Conservation (phyloP, 2,113 vertebrate species). For the Phaetusa simplex region DNA sequence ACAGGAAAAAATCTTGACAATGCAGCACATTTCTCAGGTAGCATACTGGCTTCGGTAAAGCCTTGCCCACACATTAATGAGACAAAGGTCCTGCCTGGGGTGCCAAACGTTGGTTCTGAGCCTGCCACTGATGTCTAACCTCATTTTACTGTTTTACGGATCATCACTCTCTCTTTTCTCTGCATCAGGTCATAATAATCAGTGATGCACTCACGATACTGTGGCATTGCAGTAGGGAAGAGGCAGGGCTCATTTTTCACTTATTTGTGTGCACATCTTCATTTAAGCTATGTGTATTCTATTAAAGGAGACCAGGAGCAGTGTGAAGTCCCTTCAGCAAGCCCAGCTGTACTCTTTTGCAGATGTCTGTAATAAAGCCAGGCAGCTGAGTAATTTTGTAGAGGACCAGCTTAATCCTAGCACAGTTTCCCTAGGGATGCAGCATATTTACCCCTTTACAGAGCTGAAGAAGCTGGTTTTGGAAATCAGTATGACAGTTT, state of each 20-base stretch:
- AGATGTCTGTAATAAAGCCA: neutral
- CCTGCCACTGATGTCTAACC: neutral
- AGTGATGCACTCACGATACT: neutral
- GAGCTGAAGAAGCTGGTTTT: neutral
- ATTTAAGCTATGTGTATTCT: neutral
- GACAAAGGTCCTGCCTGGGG: rapidly evolving
- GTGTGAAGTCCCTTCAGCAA: neutral
- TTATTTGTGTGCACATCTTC: neutral
- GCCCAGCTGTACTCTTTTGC: neutral
- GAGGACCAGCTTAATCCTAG: neutral
- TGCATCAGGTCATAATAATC: neutral
- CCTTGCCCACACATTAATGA: neutral
- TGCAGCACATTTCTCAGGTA: neutral
- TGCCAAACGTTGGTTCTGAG: neutral
- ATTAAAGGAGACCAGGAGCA: neutral
- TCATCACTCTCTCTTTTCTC: neutral
- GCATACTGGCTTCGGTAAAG: neutral
- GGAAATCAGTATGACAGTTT: neutral
- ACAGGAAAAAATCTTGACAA: neutral
- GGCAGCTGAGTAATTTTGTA: neutral
- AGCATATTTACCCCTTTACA: neutral
- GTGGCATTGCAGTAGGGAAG: neutral
- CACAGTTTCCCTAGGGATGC: neutral
- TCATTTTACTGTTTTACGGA: neutral
- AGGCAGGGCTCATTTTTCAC: neutral